These are phyloP conservation scores for Philantomba maxwellii DNA, from an alignment of 2,113 vertebrate genomes.

Conservation along the genomic window DNA sequence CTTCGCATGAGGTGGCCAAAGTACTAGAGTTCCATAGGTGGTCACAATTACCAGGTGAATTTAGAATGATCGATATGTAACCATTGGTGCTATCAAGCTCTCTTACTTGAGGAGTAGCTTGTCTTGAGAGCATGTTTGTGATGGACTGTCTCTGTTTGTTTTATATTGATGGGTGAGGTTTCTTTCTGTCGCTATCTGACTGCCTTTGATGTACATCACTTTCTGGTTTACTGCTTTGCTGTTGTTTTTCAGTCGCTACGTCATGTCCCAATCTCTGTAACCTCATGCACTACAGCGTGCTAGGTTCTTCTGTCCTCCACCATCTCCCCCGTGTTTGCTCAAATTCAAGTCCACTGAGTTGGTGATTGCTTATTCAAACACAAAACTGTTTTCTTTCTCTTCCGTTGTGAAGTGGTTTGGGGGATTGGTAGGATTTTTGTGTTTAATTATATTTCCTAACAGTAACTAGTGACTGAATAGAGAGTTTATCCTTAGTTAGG, in stretches of 20 bases:
- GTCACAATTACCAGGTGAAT: background rate
- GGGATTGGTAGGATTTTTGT: background rate
- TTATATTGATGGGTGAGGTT: background rate
- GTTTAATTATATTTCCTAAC: background rate
- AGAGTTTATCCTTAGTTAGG: background rate
- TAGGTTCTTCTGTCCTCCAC: background rate
- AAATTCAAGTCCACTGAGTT: background rate
- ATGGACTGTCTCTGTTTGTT: background rate
- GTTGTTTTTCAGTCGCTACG: fast-evolving
- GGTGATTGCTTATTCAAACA: background rate
- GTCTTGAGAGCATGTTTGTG: background rate
- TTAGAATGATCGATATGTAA: background rate
- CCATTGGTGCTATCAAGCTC: background rate
- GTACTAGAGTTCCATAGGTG: background rate
- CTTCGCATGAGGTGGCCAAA: too few species aligned
- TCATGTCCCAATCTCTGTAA: background rate
- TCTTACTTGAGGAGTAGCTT: background rate
- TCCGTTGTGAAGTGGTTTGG: background rate
- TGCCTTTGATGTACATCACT: background rate
- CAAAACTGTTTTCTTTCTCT: background rate
- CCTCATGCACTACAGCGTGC: background rate
- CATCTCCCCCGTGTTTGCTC: background rate
- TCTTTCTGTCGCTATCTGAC: background rate
- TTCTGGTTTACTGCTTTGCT: background rate
- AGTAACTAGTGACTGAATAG: background rate